These are phyloP conservation scores for Manis javanica DNA, from an alignment of 2,797 vertebrate genomes.

Conservation along the genomic window DNA sequence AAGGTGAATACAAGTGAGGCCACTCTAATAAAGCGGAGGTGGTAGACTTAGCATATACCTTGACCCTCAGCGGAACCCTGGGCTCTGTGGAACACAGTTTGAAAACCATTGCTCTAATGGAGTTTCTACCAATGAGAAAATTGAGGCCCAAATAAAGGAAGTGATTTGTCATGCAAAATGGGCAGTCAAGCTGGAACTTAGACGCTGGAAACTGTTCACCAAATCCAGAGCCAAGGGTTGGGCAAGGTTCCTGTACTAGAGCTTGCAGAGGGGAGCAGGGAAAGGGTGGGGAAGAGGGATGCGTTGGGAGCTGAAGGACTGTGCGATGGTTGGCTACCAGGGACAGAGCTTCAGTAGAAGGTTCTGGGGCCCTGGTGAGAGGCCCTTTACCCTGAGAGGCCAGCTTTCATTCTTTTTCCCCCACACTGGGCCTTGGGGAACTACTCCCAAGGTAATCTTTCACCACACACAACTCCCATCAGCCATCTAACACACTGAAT, in stretches of 20 bases:
- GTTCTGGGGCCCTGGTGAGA: neutral
- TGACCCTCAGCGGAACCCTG: neutral
- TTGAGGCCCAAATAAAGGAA: neutral
- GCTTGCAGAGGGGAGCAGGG: accelerated
- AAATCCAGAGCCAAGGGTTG: neutral
- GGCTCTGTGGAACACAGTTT: neutral
- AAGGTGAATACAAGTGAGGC: neutral
- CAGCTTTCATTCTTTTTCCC: neutral
- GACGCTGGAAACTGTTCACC: neutral
- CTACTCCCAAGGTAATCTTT: constrained; percentile 17
- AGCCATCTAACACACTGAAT: constrained; percentile 61
- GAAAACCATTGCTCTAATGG: neutral
- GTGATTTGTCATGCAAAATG: neutral
- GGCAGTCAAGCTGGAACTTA: neutral
- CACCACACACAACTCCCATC: neutral
- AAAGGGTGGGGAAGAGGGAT: accelerated
- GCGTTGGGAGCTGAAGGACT: too few species aligned
- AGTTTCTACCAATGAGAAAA: neutral
- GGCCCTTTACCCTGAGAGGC: neutral
- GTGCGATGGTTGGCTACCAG: neutral
- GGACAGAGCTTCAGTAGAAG: neutral
- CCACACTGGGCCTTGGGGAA: neutral
- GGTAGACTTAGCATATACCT: too few species aligned
- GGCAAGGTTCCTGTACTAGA: neutral
- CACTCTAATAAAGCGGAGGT: neutral